Evolutionary conservation across 1,140 invertebrate genomes (phyloP).

Genomic region (Araneus ventricosus): DNA sequence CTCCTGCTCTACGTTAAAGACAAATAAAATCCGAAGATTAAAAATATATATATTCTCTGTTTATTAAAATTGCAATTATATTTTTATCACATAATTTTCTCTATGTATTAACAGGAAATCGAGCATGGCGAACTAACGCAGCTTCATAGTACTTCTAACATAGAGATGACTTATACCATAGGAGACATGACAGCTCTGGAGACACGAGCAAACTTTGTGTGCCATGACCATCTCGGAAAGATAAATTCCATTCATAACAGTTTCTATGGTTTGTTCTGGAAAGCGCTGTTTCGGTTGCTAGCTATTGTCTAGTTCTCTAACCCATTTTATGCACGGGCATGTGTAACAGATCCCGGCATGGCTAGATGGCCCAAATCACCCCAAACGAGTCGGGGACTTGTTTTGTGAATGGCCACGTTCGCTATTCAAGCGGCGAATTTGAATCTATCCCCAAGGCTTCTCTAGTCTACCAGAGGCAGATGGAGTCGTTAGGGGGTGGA

Average conservation of each 20-base stretch:
- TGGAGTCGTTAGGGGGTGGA: conserved; percentile 14
- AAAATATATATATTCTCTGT: too few relatives aligned
- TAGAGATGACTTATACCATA: neutral
- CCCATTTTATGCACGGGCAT: conserved; percentile 36
- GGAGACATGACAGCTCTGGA: too few relatives aligned
- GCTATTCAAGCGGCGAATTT: conserved; percentile 18
- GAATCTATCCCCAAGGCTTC: conserved; percentile 30
- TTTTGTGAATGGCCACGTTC: neutral
- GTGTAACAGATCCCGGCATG: conserved; percentile 24
- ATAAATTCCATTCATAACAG: conserved; percentile 49
- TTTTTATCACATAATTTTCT: too few relatives aligned
- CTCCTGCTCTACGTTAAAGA: too few relatives aligned
- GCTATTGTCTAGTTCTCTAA: neutral
- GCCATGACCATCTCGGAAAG: conserved; percentile 11
- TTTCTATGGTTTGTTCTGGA: conserved; percentile 5
- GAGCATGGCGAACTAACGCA: too few relatives aligned
- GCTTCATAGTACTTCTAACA: neutral
- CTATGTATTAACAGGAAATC: too few relatives aligned
- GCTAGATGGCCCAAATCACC: neutral
- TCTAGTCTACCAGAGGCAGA: neutral
- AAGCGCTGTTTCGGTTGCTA: neutral
- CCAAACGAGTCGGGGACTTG: neutral
- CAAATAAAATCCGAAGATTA: too few relatives aligned
- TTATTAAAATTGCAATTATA: too few relatives aligned
- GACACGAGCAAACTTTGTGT: neutral